Percentiles rank a stretch among this genome's conserved stretches.
Evolutionary conservation across 2,797 vertebrate genomes (phyloP).

Genomic region (Ctenopoma multispine): DNA sequence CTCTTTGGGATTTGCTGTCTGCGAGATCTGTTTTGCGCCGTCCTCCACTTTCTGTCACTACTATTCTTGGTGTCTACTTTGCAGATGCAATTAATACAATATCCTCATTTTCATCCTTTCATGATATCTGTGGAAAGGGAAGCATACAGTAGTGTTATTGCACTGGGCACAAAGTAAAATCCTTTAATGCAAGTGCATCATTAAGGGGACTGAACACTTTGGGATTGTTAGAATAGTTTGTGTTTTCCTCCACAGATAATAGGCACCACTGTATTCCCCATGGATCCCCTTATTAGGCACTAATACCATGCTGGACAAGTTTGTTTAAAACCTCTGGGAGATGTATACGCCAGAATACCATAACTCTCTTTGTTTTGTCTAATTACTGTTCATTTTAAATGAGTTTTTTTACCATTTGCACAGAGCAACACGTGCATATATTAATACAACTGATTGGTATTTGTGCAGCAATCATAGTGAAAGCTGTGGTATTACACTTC

Average conservation of each 20-base stretch:
- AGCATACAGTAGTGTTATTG: constrained; percentile 1
- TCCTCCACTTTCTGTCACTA: constrained; percentile 29
- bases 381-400: constrained; percentile 15
- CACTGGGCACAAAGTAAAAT: constrained; percentile 18
- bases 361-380: constrained; percentile 32
- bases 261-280: constrained; percentile 32
- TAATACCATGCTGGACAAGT: constrained; percentile 36
- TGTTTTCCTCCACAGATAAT: constrained; percentile 42
- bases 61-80: too few relatives aligned
- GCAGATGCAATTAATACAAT: not conserved
- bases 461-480: too few relatives aligned
- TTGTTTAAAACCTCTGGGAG: constrained; percentile 38
- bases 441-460: too few relatives aligned
- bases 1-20: constrained; percentile 48
- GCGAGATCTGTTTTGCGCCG: constrained; percentile 44
- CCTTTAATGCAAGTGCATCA: constrained; percentile 28
- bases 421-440: not conserved
- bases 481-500: too few relatives aligned
- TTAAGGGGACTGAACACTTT: constrained; percentile 37
- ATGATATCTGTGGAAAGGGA: not conserved
- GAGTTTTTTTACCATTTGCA: not conserved
- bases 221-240: constrained; percentile 33
- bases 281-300: constrained; percentile 50
- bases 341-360: constrained; percentile 17
- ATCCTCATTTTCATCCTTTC: not conserved